Percentiles rank a stretch among this genome's conserved stretches.
These are phyloP conservation scores for Chelidonichthys spinosus DNA, from an alignment of 2,797 vertebrate genomes.

Conservation along the genomic window DNA sequence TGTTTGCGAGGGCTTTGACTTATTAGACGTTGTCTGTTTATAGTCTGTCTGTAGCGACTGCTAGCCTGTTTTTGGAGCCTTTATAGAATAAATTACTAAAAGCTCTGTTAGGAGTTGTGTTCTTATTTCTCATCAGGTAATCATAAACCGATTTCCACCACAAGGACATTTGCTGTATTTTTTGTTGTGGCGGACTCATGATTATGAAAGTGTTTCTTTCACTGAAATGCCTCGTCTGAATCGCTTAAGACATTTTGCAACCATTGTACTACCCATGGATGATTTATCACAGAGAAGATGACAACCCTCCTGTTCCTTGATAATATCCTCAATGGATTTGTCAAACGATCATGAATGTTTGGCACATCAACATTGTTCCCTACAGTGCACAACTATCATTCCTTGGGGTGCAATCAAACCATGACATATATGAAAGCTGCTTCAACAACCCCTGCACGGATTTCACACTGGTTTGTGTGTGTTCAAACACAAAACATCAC, in stretches of 20 bases:
- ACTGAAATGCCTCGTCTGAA: slow-evolving; percentile 8
- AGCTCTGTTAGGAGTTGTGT: too few relatives aligned
- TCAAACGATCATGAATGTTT: background rate
- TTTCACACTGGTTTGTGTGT: background rate
- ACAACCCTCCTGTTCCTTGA: background rate
- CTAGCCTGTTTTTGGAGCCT: too few relatives aligned
- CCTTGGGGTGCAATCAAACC: background rate
- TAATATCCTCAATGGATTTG: slow-evolving; percentile 15
- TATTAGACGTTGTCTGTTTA: too few relatives aligned
- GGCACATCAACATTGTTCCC: background rate
- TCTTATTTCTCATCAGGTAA: too few relatives aligned
- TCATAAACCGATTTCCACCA: too few relatives aligned
- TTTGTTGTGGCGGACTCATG: background rate
- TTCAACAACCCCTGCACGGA: background rate
- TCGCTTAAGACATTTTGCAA: slow-evolving; percentile 3
- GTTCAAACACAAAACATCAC: background rate
- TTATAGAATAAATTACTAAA: too few relatives aligned
- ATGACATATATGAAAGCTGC: background rate
- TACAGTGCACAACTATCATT: background rate
- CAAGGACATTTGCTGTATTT: background rate
- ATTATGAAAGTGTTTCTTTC: background rate
- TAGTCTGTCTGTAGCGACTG: too few relatives aligned
- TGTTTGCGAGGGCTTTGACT: too few relatives aligned
- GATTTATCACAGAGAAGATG: background rate
- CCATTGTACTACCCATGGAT: background rate